Conservation (phyloP, 2,888 invertebrate genomes). For the Actias luna region DNA sequence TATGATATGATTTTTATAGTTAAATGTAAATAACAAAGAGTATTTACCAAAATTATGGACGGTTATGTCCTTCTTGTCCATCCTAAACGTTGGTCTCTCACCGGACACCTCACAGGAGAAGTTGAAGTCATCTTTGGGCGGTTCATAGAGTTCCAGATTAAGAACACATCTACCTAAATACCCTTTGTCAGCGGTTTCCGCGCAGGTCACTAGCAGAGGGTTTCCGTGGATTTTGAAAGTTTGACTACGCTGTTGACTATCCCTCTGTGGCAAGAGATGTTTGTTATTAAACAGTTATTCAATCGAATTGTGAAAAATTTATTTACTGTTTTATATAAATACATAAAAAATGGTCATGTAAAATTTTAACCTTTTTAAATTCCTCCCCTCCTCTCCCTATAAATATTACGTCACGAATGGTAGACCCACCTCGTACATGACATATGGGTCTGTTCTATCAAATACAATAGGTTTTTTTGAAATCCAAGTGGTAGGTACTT, state of each 20-base stretch:
- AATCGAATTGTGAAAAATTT: neutral
- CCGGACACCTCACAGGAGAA: constrained; percentile 67
- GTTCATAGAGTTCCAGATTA: constrained; percentile 43
- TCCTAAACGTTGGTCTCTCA: constrained; percentile 59
- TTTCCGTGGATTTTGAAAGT: constrained; percentile 39
- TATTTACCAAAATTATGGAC: constrained; percentile 54
- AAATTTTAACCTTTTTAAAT: too few relatives aligned
- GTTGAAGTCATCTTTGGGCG: constrained; percentile 39
- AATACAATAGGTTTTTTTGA: too few relatives aligned
- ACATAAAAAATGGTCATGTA: too few relatives aligned
- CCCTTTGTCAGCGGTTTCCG: constrained; percentile 29
- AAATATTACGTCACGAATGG: too few relatives aligned
- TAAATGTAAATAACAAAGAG: too few relatives aligned
- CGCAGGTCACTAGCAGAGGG: constrained; percentile 45
- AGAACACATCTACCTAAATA: constrained; percentile 49
- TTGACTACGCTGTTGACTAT: constrained; percentile 35
- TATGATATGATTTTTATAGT: too few relatives aligned
- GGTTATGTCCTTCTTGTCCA: constrained; percentile 41
- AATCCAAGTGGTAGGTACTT: too few relatives aligned
- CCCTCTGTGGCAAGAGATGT: constrained; percentile 27
- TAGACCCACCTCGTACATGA: too few relatives aligned
- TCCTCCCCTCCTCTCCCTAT: too few relatives aligned
- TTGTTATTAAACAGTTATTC: neutral
- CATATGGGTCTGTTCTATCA: too few relatives aligned
- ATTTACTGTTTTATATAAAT: too few relatives aligned